phyloP scores from a whole-genome alignment of 1,140 invertebrate species.

The Wiebesia pumilae region DNA sequence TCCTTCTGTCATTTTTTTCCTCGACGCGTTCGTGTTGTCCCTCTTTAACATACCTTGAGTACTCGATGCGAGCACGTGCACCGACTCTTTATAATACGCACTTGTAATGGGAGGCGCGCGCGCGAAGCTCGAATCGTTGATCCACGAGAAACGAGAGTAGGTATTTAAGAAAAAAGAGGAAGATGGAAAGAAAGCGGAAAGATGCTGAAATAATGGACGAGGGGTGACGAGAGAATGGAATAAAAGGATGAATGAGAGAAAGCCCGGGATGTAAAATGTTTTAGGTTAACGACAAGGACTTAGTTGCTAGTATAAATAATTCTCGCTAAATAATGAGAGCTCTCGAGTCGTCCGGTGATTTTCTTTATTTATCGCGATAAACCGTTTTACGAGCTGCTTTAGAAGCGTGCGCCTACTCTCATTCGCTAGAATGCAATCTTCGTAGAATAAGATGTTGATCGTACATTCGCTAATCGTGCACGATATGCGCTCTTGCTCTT shows the following conservation, averaged over 20 bases:
- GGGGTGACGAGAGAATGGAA: constrained; percentile 33
- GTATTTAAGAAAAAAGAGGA: constrained; percentile 2
- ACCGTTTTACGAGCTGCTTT: background rate
- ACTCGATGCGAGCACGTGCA: constrained; percentile 45
- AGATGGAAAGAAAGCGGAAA: background rate
- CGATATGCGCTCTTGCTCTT: too few relatives aligned
- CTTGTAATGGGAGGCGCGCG: constrained; percentile 43
- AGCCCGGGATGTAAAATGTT: constrained; percentile 19
- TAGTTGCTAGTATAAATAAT: constrained; percentile 17
- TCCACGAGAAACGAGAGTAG: background rate
- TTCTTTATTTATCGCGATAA: constrained; percentile 14
- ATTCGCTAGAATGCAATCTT: too few relatives aligned
- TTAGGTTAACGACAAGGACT: constrained; percentile 9
- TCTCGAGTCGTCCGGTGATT: background rate
- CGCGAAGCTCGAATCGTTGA: constrained; percentile 8
- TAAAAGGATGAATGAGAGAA: constrained; percentile 12
- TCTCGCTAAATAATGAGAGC: constrained; percentile 8
- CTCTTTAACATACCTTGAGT: constrained; percentile 19
- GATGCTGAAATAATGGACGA: constrained; percentile 39
- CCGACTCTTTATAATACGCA: background rate
- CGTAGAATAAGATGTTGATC: too few relatives aligned
- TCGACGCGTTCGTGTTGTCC: constrained; percentile 13
- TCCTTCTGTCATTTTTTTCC: constrained; percentile 46
- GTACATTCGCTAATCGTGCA: too few relatives aligned
- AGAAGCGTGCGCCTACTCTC: background rate